These are phyloP conservation scores for Drosophila kepulauana DNA, from an alignment of 1,140 invertebrate genomes.

Conservation along the genomic window DNA sequence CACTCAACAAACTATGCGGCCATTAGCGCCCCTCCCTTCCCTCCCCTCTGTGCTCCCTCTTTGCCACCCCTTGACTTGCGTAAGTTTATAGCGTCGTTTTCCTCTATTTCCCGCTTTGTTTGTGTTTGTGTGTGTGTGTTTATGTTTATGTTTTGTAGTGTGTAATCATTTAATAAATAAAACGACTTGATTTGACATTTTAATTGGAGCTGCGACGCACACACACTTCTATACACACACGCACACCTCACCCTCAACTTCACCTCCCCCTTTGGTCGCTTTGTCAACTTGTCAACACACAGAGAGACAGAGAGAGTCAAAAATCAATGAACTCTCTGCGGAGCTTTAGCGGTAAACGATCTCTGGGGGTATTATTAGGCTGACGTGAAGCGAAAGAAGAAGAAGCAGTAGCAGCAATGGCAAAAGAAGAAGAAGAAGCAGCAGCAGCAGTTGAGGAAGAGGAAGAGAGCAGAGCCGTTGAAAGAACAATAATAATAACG, in stretches of 20 bases:
- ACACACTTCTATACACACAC: constrained; percentile 15
- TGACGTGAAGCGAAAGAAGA: neutral
- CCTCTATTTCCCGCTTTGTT: constrained; percentile 11
- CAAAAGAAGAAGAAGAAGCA: neutral
- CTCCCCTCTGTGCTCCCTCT: neutral
- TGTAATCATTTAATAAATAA: constrained; percentile 78
- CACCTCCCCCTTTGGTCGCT: neutral
- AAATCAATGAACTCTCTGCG: constrained; percentile 76
- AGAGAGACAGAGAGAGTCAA: constrained; percentile 20
- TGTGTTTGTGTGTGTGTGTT: constrained; percentile 24
- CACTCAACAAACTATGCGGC: constrained; percentile 40
- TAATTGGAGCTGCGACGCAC: constrained; percentile 73
- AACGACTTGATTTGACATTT: constrained; percentile 78
- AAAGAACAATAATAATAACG: constrained; percentile 17
- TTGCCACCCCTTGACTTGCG: neutral
- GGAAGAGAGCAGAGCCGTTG: neutral
- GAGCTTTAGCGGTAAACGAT: constrained; percentile 58
- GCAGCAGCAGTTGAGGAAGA: neutral
- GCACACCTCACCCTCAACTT: neutral
- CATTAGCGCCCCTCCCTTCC: constrained; percentile 9
- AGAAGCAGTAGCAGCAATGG: neutral
- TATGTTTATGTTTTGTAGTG: constrained; percentile 47
- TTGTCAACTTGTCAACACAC: constrained; percentile 23
- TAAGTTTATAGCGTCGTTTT: constrained; percentile 54
- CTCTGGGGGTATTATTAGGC: constrained; percentile 70